A percentile compares a stretch with the other conserved stretches of the same genome.
Conservation (phyloP, 2,888 invertebrate species). For the Trichogramma evanescens region DNA sequence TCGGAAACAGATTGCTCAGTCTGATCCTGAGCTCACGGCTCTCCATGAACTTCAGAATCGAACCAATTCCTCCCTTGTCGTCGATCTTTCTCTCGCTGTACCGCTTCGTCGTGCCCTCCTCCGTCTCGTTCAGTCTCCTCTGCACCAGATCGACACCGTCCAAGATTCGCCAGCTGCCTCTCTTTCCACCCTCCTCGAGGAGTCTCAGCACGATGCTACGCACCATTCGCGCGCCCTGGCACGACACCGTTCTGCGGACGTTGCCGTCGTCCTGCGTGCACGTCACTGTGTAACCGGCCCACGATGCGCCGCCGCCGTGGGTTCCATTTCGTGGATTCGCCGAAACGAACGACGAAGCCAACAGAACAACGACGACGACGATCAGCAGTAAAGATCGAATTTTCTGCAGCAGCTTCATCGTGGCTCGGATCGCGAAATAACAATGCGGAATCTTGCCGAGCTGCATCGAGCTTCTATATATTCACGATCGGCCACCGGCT, state of each 20-base stretch:
- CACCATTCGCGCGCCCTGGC: conserved; percentile 51
- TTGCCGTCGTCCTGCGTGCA: conserved; percentile 23
- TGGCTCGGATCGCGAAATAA: conserved; percentile 15
- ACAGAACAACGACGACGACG: conserved; percentile 14
- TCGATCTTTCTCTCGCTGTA: conserved; percentile 42
- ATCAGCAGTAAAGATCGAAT: neutral
- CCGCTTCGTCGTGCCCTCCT: conserved; percentile 46
- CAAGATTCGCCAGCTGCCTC: conserved; percentile 52
- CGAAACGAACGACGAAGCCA: conserved; percentile 4
- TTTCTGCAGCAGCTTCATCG: conserved; percentile 15
- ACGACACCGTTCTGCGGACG: conserved; percentile 44
- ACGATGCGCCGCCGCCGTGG: conserved; percentile 19
- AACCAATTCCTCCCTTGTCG: conserved; percentile 49
- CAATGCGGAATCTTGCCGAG: conserved; percentile 6
- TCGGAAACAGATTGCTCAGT: conserved; percentile 62
- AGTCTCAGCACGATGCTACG: conserved; percentile 52
- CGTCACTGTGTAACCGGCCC: conserved; percentile 30
- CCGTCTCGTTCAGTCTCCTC: conserved; percentile 46
- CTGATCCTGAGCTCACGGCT: conserved; percentile 68
- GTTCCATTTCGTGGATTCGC: conserved; percentile 15
- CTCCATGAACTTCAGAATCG: conserved; percentile 61
- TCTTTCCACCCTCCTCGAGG: conserved; percentile 50
- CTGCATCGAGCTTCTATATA: conserved; percentile 8
- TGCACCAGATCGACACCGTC: conserved; percentile 62
- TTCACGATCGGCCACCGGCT: neutral